Conservation (phyloP, 2,797 vertebrate species). For the Ctenopoma multispine region DNA sequence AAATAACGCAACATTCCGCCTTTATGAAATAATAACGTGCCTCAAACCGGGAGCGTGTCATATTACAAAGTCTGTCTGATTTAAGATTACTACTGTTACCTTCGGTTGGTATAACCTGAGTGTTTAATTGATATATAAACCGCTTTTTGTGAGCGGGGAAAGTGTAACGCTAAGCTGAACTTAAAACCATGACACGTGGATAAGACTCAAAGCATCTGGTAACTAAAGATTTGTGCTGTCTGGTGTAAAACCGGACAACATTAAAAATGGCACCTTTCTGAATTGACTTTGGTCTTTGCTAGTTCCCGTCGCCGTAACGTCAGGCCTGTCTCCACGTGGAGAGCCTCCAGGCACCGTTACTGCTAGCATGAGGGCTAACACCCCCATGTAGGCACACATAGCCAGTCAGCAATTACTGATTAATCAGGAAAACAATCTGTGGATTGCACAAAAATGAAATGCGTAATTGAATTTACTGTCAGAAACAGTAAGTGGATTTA, state of each 20-base stretch:
- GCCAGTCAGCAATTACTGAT: too few relatives aligned
- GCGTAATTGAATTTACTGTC: background rate
- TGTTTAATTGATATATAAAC: background rate
- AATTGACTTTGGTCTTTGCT: background rate
- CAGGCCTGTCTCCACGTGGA: constrained; percentile 25
- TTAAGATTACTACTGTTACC: background rate
- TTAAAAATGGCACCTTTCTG: rapidly evolving
- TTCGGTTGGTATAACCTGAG: too few relatives aligned
- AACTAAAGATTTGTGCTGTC: background rate
- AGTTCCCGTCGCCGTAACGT: rapidly evolving
- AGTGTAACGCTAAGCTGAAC: rapidly evolving
- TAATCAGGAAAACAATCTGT: too few relatives aligned
- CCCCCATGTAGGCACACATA: too few relatives aligned
- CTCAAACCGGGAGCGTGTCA: too few relatives aligned
- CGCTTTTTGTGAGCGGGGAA: background rate
- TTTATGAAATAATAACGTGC: too few relatives aligned
- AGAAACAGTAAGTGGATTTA: rapidly evolving
- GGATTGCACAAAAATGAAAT: too few relatives aligned
- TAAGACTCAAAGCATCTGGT: rapidly evolving
- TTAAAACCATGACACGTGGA: background rate
- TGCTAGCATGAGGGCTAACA: constrained; percentile 20
- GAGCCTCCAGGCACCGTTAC: background rate
- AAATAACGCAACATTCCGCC: too few relatives aligned
- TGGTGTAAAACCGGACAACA: rapidly evolving
- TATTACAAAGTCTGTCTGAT: too few relatives aligned